Conservation (phyloP, 2,888 invertebrate genomes). For the Oasisia sp. region DNA sequence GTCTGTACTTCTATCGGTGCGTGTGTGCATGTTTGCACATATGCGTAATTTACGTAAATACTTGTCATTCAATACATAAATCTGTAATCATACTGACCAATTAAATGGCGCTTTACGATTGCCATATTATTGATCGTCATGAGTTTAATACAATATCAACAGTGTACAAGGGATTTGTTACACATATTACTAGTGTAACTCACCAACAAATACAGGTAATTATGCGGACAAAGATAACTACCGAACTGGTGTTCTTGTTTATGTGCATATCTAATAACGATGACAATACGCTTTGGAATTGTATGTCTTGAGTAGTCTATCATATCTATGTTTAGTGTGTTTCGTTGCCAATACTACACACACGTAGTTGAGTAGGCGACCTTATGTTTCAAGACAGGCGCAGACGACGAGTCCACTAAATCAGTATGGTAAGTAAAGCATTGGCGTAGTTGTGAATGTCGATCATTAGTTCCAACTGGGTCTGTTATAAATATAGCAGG, state of each 20-base stretch:
- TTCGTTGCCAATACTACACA: neutral
- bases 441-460: neutral
- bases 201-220: neutral
- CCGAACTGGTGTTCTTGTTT: neutral
- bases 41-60: too few relatives aligned
- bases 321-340: neutral
- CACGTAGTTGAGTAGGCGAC: neutral
- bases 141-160: neutral
- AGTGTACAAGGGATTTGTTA: too few relatives aligned
- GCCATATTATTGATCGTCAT: neutral
- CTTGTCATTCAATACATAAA: too few relatives aligned
- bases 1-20: too few relatives aligned
- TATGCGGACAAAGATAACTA: too few relatives aligned
- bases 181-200: too few relatives aligned
- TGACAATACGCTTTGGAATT: neutral
- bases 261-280: neutral
- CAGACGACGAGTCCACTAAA: neutral
- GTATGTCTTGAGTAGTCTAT: neutral
- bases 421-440: neutral
- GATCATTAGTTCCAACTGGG: too few relatives aligned
- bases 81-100: too few relatives aligned
- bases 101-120: neutral
- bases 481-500: too few relatives aligned
- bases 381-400: neutral
- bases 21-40: too few relatives aligned